Evolutionary conservation across 2,888 invertebrate genomes (phyloP).

Genomic region (Pristionchus arcanus): DNA sequence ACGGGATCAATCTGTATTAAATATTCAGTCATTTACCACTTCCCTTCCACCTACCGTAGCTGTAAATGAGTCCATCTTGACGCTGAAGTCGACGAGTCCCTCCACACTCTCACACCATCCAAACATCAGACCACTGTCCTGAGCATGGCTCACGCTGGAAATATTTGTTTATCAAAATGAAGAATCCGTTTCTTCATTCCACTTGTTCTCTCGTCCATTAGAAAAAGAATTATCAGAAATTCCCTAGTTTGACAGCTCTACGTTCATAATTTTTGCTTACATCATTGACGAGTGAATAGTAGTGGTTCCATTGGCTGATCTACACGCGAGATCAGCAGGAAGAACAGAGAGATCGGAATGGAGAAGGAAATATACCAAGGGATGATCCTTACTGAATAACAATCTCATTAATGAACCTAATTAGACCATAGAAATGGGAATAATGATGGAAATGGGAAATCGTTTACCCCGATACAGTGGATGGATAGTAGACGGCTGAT

Average conservation of each 20-base stretch:
- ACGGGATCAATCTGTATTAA: constrained; percentile 44
- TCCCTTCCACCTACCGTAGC: not conserved
- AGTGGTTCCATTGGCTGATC: constrained; percentile 52
- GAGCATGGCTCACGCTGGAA: constrained; percentile 24
- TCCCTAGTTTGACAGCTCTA: too few species aligned
- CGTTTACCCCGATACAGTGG: not conserved
- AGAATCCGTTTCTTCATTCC: not conserved
- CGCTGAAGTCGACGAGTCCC: constrained; percentile 51
- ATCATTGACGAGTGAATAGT: constrained; percentile 5
- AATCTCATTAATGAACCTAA: not conserved
- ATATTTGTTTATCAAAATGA: not conserved
- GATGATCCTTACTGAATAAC: constrained; percentile 35
- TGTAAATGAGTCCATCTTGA: constrained; percentile 28
- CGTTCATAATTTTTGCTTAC: not conserved
- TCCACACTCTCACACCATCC: constrained; percentile 51
- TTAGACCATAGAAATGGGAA: not conserved
- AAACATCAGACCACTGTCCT: constrained; percentile 45
- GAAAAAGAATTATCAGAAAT: too few species aligned
- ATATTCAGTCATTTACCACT: not conserved
- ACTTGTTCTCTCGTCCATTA: too few species aligned
- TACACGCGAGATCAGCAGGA: constrained; percentile 35
- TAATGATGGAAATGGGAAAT: not conserved
- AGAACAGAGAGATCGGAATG: constrained; percentile 45
- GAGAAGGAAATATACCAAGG: constrained; percentile 36
- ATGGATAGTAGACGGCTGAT: constrained; percentile 50